These are phyloP conservation scores for Phaenicophaeus curvirostris DNA, from an alignment of 2,797 vertebrate genomes.

Conservation along the genomic window DNA sequence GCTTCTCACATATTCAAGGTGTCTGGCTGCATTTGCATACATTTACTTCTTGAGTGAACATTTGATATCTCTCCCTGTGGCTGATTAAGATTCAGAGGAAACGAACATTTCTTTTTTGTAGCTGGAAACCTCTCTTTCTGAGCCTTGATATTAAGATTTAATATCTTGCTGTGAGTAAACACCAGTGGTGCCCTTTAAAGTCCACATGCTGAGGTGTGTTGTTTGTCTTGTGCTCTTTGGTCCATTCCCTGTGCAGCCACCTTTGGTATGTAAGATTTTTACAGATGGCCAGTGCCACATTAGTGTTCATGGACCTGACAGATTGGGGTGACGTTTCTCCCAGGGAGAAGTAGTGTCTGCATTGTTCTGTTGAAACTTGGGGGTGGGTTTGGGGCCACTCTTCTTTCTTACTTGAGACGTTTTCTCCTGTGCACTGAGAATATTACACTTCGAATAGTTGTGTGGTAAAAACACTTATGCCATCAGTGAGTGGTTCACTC, in stretches of 20 bases:
- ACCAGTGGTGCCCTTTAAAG: not conserved
- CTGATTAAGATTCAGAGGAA: conserved; percentile 13
- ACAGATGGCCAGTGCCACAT: not conserved
- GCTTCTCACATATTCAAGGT: not conserved
- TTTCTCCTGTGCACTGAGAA: not conserved
- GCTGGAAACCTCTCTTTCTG: not conserved
- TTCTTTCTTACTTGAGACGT: not conserved
- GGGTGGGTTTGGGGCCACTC: not conserved
- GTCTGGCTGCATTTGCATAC: conserved; percentile 52
- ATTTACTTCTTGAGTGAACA: conserved; percentile 32
- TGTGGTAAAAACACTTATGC: not conserved
- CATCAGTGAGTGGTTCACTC: not conserved
- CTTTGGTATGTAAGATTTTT: not conserved
- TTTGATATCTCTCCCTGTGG: not conserved
- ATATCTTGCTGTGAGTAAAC: not conserved
- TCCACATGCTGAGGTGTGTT: not conserved
- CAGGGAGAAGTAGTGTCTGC: not conserved
- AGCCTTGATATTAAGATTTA: not conserved
- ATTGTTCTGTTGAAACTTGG: not conserved
- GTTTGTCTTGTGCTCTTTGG: not conserved
- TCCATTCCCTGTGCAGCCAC: not conserved
- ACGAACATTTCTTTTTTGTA: not conserved
- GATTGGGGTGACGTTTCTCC: not conserved
- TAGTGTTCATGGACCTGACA: not conserved
- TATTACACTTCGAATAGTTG: not conserved